These are phyloP conservation scores for Bovichtus variegatus DNA, from an alignment of 2,797 vertebrate genomes.

Conservation along the genomic window DNA sequence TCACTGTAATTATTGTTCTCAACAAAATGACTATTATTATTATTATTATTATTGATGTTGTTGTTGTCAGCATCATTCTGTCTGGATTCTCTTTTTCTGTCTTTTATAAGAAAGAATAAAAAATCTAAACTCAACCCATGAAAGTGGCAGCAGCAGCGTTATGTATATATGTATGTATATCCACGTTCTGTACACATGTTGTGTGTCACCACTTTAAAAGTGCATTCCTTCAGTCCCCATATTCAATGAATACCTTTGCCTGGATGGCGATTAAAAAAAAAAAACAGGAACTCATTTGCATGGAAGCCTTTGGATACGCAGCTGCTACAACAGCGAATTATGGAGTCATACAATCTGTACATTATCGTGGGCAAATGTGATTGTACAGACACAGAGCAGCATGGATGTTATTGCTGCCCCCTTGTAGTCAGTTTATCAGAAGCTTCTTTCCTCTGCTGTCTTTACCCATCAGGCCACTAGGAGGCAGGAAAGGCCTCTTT, in stretches of 20 bases:
- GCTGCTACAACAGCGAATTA: not conserved
- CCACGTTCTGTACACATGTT: not conserved
- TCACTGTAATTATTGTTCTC: not conserved
- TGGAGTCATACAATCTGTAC: not conserved
- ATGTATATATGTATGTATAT: too few relatives aligned
- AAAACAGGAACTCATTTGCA: not conserved
- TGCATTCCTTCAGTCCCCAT: not conserved
- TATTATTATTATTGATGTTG: too few relatives aligned
- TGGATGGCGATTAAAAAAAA: not conserved
- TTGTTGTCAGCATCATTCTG: too few relatives aligned
- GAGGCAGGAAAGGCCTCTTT: slow-evolving; percentile 75
- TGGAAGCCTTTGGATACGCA: not conserved
- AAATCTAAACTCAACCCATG: too few relatives aligned
- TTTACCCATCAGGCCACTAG: slow-evolving; percentile 71
- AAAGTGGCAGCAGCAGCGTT: not conserved
- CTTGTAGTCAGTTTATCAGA: not conserved
- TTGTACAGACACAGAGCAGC: not conserved
- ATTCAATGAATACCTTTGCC: not conserved
- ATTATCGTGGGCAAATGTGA: not conserved
- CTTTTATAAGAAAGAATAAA: too few relatives aligned
- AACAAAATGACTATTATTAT: not conserved
- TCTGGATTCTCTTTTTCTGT: not conserved
- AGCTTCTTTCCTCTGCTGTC: not conserved
- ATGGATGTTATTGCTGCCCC: not conserved
- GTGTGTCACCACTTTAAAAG: not conserved